phyloP scores from a whole-genome alignment of 2,113 vertebrate genomes.

The Rhabdornis inornatus region DNA sequence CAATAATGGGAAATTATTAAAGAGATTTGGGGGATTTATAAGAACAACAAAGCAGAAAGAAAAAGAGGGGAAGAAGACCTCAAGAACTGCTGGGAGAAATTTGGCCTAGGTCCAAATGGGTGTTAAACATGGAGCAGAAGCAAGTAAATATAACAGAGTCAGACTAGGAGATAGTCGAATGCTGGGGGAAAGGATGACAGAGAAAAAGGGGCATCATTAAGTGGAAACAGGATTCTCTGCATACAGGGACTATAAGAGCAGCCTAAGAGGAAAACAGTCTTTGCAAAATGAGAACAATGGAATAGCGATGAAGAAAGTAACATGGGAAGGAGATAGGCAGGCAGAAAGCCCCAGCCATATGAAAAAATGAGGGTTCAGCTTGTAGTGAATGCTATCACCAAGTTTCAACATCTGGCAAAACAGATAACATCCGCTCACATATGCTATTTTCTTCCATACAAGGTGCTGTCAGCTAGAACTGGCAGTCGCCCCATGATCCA shows the following conservation, averaged over 20 bases:
- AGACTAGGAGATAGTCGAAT: not conserved
- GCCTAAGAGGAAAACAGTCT: not conserved
- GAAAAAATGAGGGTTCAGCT: not conserved
- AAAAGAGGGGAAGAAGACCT: not conserved
- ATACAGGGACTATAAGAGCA: not conserved
- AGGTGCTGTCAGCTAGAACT: not conserved
- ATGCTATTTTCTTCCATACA: not conserved
- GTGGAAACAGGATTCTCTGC: not conserved
- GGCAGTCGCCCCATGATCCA: not conserved
- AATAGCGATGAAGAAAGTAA: not conserved
- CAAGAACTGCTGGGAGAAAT: not conserved
- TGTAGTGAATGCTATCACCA: not conserved
- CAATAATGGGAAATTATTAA: not conserved
- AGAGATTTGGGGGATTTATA: not conserved
- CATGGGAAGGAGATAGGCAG: not conserved
- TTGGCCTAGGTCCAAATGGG: not conserved
- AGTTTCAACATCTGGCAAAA: not conserved
- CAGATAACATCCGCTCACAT: not conserved
- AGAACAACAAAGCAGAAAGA: not conserved
- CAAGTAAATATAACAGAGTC: not conserved
- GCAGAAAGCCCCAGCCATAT: not conserved
- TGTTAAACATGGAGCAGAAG: not conserved
- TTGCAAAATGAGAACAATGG: not conserved
- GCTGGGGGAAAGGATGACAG: not conserved
- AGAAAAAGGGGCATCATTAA: not conserved